phyloP scores from a whole-genome alignment of 1,140 invertebrate species.

The Drosophila murphyi region DNA sequence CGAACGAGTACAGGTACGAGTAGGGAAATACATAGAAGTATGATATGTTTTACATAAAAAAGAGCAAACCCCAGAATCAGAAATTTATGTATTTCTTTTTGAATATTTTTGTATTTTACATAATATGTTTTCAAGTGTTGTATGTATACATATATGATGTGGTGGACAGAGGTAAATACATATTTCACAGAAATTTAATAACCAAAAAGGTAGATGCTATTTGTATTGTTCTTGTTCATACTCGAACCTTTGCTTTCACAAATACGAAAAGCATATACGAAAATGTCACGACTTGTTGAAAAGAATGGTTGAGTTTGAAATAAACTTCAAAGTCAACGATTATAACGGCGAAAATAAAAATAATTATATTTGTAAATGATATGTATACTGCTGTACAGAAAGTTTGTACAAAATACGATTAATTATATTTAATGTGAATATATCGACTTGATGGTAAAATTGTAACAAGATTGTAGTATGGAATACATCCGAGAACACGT shows the following conservation, averaged over 20 bases:
- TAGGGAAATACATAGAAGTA: constrained; percentile 66
- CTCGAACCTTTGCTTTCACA: neutral
- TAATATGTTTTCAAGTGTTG: constrained; percentile 3
- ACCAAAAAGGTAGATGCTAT: neutral
- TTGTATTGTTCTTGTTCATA: neutral
- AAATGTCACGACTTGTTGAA: neutral
- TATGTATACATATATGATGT: constrained; percentile 16
- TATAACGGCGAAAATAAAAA: constrained; percentile 32
- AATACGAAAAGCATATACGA: constrained; percentile 3
- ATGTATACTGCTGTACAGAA: constrained; percentile 15
- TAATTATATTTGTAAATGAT: constrained; percentile 17
- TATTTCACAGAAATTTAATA: neutral
- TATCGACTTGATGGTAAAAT: constrained; percentile 26
- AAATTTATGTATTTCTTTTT: constrained; percentile 28
- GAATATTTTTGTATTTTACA: constrained; percentile 29
- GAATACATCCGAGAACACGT: constrained; percentile 60
- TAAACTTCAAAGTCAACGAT: constrained; percentile 4
- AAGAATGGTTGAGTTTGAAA: neutral
- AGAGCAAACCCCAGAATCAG: constrained; percentile 40
- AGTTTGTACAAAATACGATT: constrained; percentile 30
- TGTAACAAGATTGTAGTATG: constrained; percentile 47
- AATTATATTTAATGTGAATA: constrained; percentile 30
- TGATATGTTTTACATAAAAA: constrained; percentile 66
- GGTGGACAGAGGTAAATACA: neutral
- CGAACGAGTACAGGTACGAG: constrained; percentile 37